Conservation (phyloP, 2,888 invertebrate species). For the Arrhopalites spinosus region DNA sequence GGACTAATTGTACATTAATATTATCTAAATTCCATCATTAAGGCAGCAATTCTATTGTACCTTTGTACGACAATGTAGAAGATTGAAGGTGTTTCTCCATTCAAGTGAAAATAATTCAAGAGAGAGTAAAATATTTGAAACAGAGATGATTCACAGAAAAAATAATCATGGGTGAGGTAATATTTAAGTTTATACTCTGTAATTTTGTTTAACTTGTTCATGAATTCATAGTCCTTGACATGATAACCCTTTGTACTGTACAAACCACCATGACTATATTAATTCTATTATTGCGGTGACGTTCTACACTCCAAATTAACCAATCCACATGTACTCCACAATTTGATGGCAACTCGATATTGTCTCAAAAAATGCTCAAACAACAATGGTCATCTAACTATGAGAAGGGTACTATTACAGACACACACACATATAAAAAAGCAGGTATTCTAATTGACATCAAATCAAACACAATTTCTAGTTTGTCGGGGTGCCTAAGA, state of each 20-base stretch:
- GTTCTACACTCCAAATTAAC: not conserved
- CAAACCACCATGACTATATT: not conserved
- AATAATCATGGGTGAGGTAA: not conserved
- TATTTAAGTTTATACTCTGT: not conserved
- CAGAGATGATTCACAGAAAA: constrained; percentile 2
- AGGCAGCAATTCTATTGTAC: too few relatives aligned
- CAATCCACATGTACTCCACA: not conserved
- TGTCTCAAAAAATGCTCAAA: not conserved
- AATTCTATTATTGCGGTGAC: not conserved
- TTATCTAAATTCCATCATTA: too few relatives aligned
- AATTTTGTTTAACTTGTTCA: not conserved
- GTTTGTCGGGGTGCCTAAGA: too few relatives aligned
- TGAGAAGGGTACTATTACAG: not conserved
- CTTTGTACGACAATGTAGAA: too few relatives aligned
- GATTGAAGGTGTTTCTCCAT: too few relatives aligned
- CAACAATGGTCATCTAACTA: not conserved
- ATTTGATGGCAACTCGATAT: too few relatives aligned
- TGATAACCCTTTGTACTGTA: not conserved
- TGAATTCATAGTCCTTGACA: not conserved
- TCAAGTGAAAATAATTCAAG: too few relatives aligned
- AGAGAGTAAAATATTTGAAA: not conserved
- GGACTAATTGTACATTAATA: too few relatives aligned
- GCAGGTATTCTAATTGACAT: too few relatives aligned
- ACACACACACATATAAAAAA: too few relatives aligned
- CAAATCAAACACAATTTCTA: too few relatives aligned